Evolutionary conservation across 2,888 invertebrate genomes (phyloP).

Genomic region (Troides oblongomaculatus): DNA sequence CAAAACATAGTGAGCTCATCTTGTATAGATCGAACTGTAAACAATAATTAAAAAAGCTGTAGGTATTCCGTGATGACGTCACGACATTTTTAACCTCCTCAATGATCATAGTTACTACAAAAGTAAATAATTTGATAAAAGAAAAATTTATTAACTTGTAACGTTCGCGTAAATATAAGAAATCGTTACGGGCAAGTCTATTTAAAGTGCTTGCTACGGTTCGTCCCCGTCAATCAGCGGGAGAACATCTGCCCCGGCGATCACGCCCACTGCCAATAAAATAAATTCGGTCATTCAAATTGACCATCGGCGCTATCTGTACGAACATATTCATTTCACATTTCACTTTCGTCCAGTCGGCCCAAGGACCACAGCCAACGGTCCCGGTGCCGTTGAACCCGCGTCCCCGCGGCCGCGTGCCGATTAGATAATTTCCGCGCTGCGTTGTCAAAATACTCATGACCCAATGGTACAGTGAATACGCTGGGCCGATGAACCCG

Average conservation of each 20-base stretch:
- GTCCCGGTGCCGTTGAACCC: conserved; percentile 65
- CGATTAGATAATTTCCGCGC: conserved; percentile 79
- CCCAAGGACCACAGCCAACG: conserved; percentile 54
- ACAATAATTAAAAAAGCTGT: too few relatives aligned
- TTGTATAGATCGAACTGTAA: too few relatives aligned
- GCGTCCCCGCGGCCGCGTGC: conserved; percentile 76
- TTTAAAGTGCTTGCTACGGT: conserved; percentile 23
- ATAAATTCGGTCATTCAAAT: conserved; percentile 57
- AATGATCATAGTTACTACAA: too few relatives aligned
- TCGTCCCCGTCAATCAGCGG: conserved; percentile 34
- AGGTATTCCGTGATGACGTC: too few relatives aligned
- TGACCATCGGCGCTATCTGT: conserved; percentile 40
- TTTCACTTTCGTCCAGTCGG: conserved; percentile 74
- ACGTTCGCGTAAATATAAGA: too few relatives aligned
- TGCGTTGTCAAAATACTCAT: conserved; percentile 79
- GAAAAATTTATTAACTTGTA: too few relatives aligned
- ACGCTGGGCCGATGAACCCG: conserved; percentile 63
- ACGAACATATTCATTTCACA: conserved; percentile 57
- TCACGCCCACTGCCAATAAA: conserved; percentile 46
- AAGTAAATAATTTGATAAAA: too few relatives aligned
- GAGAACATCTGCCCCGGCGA: conserved; percentile 37
- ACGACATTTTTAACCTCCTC: too few relatives aligned
- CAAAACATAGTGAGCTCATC: too few relatives aligned
- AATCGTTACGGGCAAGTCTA: conserved; percentile 14
- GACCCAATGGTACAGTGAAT: conserved; percentile 79